phyloP scores from a whole-genome alignment of 2,113 vertebrate genomes.

The Leptobrachium ailaonicum region DNA sequence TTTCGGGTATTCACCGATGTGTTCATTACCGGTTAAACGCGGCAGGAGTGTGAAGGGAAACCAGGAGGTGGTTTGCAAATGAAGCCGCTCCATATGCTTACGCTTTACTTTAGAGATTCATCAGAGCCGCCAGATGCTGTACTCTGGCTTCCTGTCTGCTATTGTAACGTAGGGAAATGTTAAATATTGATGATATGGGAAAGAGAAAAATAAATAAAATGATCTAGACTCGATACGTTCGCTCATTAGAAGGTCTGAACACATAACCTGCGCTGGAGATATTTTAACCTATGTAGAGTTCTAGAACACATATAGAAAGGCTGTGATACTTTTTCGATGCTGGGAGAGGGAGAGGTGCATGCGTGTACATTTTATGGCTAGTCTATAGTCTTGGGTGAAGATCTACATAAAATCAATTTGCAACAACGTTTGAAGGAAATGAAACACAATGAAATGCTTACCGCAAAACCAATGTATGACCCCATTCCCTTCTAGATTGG shows the following conservation, averaged over 20 bases:
- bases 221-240: not conserved
- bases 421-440: too few relatives aligned
- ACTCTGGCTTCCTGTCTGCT: constrained; percentile 28
- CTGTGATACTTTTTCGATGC: too few relatives aligned
- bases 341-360: too few relatives aligned
- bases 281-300: too few relatives aligned
- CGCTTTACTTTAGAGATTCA: constrained; percentile 40
- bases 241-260: not conserved
- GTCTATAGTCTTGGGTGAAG: too few relatives aligned
- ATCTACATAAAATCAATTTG: too few relatives aligned
- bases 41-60: constrained; percentile 40
- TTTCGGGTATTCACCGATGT: constrained; percentile 35
- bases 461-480: too few relatives aligned
- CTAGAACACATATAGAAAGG: too few relatives aligned
- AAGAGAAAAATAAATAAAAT: constrained; percentile 15
- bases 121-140: constrained; percentile 36
- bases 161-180: constrained; percentile 26
- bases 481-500: too few relatives aligned
- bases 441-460: too few relatives aligned
- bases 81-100: constrained; percentile 42
- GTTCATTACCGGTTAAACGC: constrained; percentile 39
- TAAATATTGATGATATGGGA: constrained; percentile 32
- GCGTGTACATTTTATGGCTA: too few relatives aligned
- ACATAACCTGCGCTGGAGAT: not conserved
- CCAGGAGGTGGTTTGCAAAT: constrained; percentile 42